Evolutionary conservation across 2,113 vertebrate genomes (phyloP).

Genomic region (Ophthalmolycus amberensis): DNA sequence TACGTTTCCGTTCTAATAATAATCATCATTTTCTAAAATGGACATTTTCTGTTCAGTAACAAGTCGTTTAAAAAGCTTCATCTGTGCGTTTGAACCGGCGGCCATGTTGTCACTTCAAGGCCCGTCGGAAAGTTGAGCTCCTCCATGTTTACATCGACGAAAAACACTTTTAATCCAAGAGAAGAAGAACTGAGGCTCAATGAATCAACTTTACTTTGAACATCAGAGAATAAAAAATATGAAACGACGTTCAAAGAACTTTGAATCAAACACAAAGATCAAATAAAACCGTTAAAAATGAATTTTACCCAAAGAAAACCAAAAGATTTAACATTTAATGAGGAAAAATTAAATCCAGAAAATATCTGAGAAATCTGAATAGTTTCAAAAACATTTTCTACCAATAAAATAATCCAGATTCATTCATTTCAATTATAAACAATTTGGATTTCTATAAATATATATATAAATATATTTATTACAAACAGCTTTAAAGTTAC

Average conservation of each 20-base stretch:
- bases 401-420: no score
- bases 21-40: not conserved
- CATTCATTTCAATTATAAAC: no score
- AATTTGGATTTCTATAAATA: no score
- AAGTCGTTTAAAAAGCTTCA: not conserved
- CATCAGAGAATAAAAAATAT: no score
- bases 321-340: no score
- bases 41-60: not conserved
- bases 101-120: not conserved
- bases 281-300: not conserved
- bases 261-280: not conserved
- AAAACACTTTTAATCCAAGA: not conserved
- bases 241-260: no score
- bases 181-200: not conserved
- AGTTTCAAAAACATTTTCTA: no score
- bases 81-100: not conserved
- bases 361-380: no score
- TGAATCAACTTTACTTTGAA: no score
- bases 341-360: no score
- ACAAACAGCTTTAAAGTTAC: not conserved
- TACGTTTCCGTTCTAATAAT: not conserved
- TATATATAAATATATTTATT: no score
- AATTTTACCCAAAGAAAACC: no score
- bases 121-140: not conserved
- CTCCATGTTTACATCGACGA: not conserved